Base-by-base conservation (phyloP, 2,113 vertebrate genomes). In the Cephalophus harveyi region DNA sequence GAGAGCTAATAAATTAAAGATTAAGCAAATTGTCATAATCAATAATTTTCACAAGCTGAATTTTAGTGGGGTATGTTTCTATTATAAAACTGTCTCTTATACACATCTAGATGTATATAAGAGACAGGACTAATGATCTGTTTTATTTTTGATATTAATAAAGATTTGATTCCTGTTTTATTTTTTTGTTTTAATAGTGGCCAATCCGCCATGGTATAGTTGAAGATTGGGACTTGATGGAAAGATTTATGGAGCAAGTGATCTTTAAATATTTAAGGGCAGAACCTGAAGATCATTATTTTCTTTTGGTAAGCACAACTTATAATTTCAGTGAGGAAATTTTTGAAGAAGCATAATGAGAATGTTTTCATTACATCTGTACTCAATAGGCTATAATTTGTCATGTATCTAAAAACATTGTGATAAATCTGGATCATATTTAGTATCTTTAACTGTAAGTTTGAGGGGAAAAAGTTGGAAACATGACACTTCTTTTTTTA, bases 191-290 rank as follows among this genome's bases (percentile, higher is more conserved):
- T 95, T 95, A 30, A 98, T 98, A 99, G 99, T 99, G 99, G 99
- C 99, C 99, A 23, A 99, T 99, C 60, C 99, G 99, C 95, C 99
- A 99, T 97, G 99, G 99, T 90, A 99, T 99, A 93, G 99, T 99
- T 98, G 99, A 99, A 98, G 99, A 99, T 97, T 99, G 99, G 99
- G 99, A 99, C 97, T 99, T 99, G 91, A 99, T 99, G 99, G 99
- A 99, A 98, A 99, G 99, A 88, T 99, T 99, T 99, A 99, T 99
- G 99, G 99, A 99, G 97, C 99, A 99, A 99, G 99, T 99, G 98
- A 99, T 99, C 98, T 99, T 99, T 98, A 99, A 99, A 97, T 99
- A 99, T 98, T 99, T 99, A 98, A 99, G 99, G 97, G 99, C 99
- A 36, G 99, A 99, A 98, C 99, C 99, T 0, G 99, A 99, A 98